These are phyloP conservation scores for Listronotus oregonensis DNA, from an alignment of 1,140 invertebrate species.

Conservation along the genomic window DNA sequence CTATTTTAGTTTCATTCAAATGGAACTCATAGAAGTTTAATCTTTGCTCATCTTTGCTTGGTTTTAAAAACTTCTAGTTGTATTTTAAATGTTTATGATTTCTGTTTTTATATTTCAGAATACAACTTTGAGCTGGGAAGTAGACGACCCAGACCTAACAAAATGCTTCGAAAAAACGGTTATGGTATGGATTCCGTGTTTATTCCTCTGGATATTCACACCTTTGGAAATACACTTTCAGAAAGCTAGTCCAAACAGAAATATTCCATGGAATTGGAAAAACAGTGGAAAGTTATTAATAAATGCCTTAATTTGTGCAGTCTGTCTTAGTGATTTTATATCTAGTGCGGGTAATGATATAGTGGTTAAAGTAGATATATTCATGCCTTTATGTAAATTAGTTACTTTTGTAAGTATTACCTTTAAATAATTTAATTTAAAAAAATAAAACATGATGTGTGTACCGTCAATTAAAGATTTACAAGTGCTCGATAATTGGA, in stretches of 20 bases:
- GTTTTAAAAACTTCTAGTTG: too few relatives aligned
- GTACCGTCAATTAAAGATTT: too few relatives aligned
- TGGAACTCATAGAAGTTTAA: too few relatives aligned
- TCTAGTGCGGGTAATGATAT: conserved; percentile 56
- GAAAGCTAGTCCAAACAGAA: conserved; percentile 72
- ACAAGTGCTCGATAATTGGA: too few relatives aligned
- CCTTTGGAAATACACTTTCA: conserved; percentile 80
- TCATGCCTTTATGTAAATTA: conserved; percentile 75
- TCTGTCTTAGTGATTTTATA: conserved; percentile 64
- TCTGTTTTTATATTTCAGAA: conserved; percentile 34
- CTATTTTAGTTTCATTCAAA: too few relatives aligned
- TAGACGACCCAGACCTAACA: conserved; percentile 80
- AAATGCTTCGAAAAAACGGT: conserved; percentile 88
- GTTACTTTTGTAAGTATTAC: conserved; percentile 75
- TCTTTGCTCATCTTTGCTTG: too few relatives aligned
- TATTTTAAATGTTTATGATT: neutral
- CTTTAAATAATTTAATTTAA: too few relatives aligned
- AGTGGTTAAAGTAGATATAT: conserved; percentile 70
- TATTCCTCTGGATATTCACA: conserved; percentile 80
- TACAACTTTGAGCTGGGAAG: conserved; percentile 72
- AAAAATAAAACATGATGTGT: too few relatives aligned
- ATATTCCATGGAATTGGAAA: conserved; percentile 81
- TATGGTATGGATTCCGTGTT: conserved; percentile 84
- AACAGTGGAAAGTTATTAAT: conserved; percentile 80
- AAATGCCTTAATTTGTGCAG: conserved; percentile 64